A percentile compares a stretch with the other conserved stretches of the same genome.
phyloP scores from a whole-genome alignment of 2,888 invertebrate species.

The Lasioglossum morio region DNA sequence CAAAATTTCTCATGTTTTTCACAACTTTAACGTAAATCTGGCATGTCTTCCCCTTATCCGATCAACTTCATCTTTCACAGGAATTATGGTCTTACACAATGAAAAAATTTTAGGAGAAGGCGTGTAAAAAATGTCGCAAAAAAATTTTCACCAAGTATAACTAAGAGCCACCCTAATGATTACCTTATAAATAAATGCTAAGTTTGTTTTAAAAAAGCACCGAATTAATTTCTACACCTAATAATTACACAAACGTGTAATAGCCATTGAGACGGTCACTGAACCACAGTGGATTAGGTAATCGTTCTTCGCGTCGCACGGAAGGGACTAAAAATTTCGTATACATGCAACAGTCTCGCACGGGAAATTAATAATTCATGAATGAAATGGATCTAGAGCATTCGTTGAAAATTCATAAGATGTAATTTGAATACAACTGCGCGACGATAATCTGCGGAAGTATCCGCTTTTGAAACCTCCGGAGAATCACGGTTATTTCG shows the following conservation, averaged over 20 bases:
- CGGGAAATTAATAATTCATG: constrained; percentile 18
- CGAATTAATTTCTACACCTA: too few species aligned
- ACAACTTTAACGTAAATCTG: too few species aligned
- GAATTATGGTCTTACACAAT: too few species aligned
- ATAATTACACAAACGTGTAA: not conserved
- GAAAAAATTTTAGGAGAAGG: too few species aligned
- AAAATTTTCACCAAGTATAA: too few species aligned
- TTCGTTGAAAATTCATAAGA: constrained; percentile 2
- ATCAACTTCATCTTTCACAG: too few species aligned
- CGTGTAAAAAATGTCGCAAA: too few species aligned
- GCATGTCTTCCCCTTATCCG: too few species aligned
- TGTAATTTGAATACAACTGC: not conserved
- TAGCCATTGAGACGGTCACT: not conserved
- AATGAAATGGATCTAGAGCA: not conserved
- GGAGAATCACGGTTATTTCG: not conserved
- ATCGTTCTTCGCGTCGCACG: not conserved
- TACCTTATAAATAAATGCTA: too few species aligned
- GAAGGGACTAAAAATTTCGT: not conserved
- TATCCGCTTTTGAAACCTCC: not conserved
- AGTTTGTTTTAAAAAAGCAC: too few species aligned
- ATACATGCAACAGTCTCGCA: not conserved
- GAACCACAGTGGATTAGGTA: not conserved
- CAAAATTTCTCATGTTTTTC: too few species aligned
- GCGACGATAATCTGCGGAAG: not conserved
- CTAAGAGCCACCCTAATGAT: too few species aligned